A percentile compares a stretch with the other conserved stretches of the same genome.
Evolutionary conservation across 35 echinoderm and acorn worm species (phyloP).

Genomic region (Diadema setosum): DNA sequence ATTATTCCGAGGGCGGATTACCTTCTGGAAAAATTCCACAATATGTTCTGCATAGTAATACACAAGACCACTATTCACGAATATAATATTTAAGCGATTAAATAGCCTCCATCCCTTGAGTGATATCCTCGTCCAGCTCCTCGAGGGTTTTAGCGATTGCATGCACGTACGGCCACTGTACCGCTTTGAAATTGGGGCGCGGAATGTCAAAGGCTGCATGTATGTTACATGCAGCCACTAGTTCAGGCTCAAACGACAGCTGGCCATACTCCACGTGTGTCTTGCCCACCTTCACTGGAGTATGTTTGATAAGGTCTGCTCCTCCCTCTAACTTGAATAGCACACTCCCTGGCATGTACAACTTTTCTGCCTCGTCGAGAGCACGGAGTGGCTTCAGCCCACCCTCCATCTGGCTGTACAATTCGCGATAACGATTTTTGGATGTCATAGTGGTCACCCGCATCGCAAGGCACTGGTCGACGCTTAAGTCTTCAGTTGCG

Average conservation of each 20-base stretch:
- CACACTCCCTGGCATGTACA: slow-evolving; percentile 43
- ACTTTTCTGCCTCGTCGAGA: background rate
- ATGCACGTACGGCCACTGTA: background rate
- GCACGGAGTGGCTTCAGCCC: slow-evolving; percentile 4
- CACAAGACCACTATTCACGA: too few species aligned
- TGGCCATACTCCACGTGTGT: background rate
- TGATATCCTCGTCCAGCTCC: background rate
- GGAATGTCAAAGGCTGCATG: background rate
- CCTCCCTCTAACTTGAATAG: background rate
- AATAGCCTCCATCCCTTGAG: background rate
- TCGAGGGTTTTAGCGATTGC: slow-evolving; percentile 30
- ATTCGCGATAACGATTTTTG: slow-evolving; percentile 2
- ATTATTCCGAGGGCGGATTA: too few species aligned
- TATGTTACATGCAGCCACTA: background rate
- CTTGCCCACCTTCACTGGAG: slow-evolving; percentile 25
- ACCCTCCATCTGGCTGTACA: background rate
- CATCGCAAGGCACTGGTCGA: slow-evolving; percentile 34
- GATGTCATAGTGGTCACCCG: slow-evolving; percentile 2
- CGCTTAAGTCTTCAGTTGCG: too few species aligned
- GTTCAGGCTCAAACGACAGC: background rate
- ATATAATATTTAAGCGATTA: too few species aligned
- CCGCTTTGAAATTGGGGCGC: background rate
- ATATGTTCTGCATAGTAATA: too few species aligned
- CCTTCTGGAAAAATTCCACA: too few species aligned
- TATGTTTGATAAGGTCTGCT: slow-evolving; percentile 9